A percentile compares a stretch with the other conserved stretches of the same genome.
Conservation (phyloP, 1,140 invertebrate species). For the Hycleus cichorii region DNA sequence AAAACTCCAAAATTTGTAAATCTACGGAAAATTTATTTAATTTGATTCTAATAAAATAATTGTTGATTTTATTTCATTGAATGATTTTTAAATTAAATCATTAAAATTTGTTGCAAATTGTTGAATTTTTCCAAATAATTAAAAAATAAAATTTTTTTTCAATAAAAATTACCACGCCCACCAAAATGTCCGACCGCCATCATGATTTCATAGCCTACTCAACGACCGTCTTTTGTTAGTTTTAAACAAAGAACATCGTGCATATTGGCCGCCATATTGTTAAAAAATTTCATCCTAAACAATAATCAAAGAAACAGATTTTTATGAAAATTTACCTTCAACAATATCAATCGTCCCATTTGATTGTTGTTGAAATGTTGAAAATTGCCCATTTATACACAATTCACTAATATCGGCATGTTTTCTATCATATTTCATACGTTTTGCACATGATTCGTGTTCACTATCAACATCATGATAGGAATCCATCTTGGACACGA, state of each 20-base stretch:
- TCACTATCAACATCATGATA: conserved; percentile 34
- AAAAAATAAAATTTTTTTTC: background rate
- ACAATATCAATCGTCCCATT: conserved; percentile 27
- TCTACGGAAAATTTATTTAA: conserved; percentile 5
- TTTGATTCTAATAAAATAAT: background rate
- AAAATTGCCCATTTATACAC: conserved; percentile 31
- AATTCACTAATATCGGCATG: conserved; percentile 33
- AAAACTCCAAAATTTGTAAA: too few species aligned
- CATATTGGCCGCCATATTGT: conserved; percentile 38
- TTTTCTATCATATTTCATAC: conserved; percentile 36
- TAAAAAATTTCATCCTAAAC: conserved; percentile 36
- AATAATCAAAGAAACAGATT: conserved; percentile 38
- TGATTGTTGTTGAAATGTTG: conserved; percentile 31
- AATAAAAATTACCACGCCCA: conserved; percentile 33
- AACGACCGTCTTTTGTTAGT: conserved; percentile 24
- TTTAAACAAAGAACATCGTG: too few species aligned
- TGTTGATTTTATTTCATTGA: too few species aligned
- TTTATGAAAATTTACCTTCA: conserved; percentile 40
- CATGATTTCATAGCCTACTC: background rate
- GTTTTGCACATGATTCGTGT: conserved; percentile 38
- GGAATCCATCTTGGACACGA: conserved; percentile 42
- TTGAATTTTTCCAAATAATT: background rate
- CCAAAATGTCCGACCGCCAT: conserved; percentile 31
- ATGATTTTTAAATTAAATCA: too few species aligned
- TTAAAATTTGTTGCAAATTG: too few species aligned